Base-by-base conservation (phyloP, 2,888 invertebrate species). In the Drosophila nr. perissopoda region DNA sequence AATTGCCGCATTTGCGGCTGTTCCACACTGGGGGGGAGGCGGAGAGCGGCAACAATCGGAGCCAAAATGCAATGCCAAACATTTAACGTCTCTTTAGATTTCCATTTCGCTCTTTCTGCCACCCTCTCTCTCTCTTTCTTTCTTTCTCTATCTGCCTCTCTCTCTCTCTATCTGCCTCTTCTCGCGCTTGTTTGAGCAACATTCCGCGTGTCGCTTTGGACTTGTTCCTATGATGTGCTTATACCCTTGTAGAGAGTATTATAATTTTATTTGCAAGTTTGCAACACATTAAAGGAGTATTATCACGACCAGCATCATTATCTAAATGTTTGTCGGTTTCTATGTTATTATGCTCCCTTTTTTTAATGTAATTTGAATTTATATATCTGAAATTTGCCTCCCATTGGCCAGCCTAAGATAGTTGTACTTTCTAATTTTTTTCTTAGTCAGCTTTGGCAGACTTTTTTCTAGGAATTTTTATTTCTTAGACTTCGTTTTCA, bases 1-100 rank as follows among this genome's bases (percentile, higher is more conserved):
- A 85, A 88, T 88, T 83, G 87, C 74, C 70, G 79, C 72, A 83
- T 77, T 85, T 83, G 81, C 46, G 85, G 79, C 53, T 38, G 48
- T 59, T 54, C 34, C 13, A 5, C 38, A 2, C 6, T 16, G 36
- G 1, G 11, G 10, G 29, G 6, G 6, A 11, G 56, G 33, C 7
- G 11, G 16, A 6, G 16, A 29, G 13, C 36, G 25, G 40, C 51
- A 21, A 46, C 54, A 62, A 70, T 62, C 70, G 29, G 38, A 62
- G 63, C 18, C 40, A 46, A 67, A 81, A 59, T 60, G 67, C 71
- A 62, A 75, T 74, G 64, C 61, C 72, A 69, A 74, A 67, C 64
- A 86, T 77, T 74, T 70, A 64, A 29, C 60, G 13, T 66, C 54
- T 46, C 7, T 42, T n/a, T 60, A 42, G 27, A 11, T 33, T 33